Evolutionary conservation across 2,113 vertebrate species (phyloP), one percentile per base, ranked within the genome.

Genomic region (Recurvirostra avosetta): DNA sequence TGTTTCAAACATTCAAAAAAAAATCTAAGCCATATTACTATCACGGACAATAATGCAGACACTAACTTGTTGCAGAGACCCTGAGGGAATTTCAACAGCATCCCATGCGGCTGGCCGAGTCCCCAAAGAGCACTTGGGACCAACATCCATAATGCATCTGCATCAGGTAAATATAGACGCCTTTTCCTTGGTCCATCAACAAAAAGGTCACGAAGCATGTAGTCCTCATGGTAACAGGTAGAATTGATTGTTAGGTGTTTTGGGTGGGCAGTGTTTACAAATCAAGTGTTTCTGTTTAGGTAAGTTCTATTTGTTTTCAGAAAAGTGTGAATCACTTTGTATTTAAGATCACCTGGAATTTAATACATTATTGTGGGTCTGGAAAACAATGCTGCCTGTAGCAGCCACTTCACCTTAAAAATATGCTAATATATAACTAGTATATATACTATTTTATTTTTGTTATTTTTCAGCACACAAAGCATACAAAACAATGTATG

Each of bases 401-500:
- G 45, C 49, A 84, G 27, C 22, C 41, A 65, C 29, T 52, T 83
- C 27, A 43, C 9, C 12, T 91, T 40, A 91, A 91, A 78, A 91
- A 66, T 13, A 61, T 29, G 79, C 20, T 18, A 27, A 9, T 56
- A 20, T 59, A 7, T 55, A 67, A 38, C n/a, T 72, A 63, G 13
- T 70, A 55, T 3, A 76, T 25, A 27, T 32, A 50, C 41, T 23
- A 15, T 55, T 18, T 73, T 17, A 5, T 55, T 49, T 30, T 38
- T 38, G 40, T 87, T 27, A 21, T 74, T 91, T 90, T 90, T 83
- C 75, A 88, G 52, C 29, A 65, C 32, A 86, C 67, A 90, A 75
- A 74, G 20, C 5, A 3, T 41, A 21, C 6, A 81, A 27, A 25
- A 62, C 19, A 92, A 86, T 0, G 0, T 8, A 53, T 2, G 4